A percentile compares a stretch with the other conserved stretches of the same genome.
These are phyloP conservation scores for Temnothorax nylanderi DNA, from an alignment of 1,140 invertebrate genomes.

Conservation along the genomic window DNA sequence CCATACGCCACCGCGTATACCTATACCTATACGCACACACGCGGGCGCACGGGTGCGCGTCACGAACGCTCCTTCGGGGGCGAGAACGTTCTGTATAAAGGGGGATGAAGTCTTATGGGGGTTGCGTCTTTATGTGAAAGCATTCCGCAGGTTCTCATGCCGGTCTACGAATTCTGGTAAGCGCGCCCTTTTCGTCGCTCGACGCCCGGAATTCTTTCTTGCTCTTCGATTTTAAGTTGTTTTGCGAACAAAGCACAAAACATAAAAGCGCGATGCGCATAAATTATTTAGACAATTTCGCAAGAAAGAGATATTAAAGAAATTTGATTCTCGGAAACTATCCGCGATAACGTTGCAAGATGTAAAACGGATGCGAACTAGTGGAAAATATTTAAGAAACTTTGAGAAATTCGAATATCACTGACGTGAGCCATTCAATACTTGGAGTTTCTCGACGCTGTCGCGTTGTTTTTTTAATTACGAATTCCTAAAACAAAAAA, in stretches of 20 bases:
- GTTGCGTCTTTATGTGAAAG: constrained; percentile 79
- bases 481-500: background rate
- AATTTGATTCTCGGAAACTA: background rate
- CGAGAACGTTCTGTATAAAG: constrained; percentile 79
- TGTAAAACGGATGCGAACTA: background rate
- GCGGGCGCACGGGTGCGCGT: background rate
- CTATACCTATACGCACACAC: background rate
- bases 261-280: constrained; percentile 6
- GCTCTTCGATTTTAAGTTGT: constrained; percentile 50
- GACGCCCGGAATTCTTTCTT: constrained; percentile 51
- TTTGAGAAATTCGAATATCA: background rate
- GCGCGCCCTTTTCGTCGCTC: background rate
- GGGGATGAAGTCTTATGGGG: constrained; percentile 83
- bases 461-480: background rate
- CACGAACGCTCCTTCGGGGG: constrained; percentile 64
- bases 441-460: background rate
- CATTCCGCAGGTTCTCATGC: constrained; percentile 82
- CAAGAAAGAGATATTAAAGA: background rate
- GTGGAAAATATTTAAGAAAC: background rate
- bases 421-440: background rate
- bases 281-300: background rate
- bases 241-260: constrained; percentile 37
- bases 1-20: constrained; percentile 29
- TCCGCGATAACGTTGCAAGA: background rate
- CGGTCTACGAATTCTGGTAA: constrained; percentile 80